These are phyloP conservation scores for Triplophysa yarkandensis DNA, from an alignment of 2,797 vertebrate genomes.

Conservation along the genomic window DNA sequence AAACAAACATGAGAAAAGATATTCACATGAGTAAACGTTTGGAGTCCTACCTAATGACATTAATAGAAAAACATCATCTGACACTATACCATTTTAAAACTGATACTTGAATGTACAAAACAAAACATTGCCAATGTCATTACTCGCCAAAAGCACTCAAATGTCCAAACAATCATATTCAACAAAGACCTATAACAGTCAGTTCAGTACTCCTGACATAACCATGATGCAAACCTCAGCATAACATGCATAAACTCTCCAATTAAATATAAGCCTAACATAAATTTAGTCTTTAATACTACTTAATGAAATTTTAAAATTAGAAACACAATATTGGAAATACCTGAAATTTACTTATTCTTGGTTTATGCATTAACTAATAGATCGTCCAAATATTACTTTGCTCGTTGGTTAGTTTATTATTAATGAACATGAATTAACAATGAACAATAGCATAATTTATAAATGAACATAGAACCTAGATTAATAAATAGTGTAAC, in stretches of 20 bases:
- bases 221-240: neutral
- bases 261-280: neutral
- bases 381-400: neutral
- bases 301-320: neutral
- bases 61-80: constrained; percentile 7
- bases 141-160: constrained; percentile 7
- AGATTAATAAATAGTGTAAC: neutral
- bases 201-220: neutral
- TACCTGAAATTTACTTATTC: too few species aligned
- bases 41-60: neutral
- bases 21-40: constrained; percentile 18
- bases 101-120: neutral
- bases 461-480: neutral
- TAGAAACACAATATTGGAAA: neutral
- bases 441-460: constrained; percentile 6
- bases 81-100: constrained; percentile 5
- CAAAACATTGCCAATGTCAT: constrained; percentile 9
- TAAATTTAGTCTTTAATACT: neutral
- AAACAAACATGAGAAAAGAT: neutral
- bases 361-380: neutral
- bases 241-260: neutral
- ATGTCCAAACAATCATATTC: constrained; percentile 7
- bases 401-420: neutral
- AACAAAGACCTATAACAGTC: constrained; percentile 1
- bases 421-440: constrained; percentile 5